phyloP scores from a whole-genome alignment of 2,888 invertebrate genomes.

The Meganola albula region DNA sequence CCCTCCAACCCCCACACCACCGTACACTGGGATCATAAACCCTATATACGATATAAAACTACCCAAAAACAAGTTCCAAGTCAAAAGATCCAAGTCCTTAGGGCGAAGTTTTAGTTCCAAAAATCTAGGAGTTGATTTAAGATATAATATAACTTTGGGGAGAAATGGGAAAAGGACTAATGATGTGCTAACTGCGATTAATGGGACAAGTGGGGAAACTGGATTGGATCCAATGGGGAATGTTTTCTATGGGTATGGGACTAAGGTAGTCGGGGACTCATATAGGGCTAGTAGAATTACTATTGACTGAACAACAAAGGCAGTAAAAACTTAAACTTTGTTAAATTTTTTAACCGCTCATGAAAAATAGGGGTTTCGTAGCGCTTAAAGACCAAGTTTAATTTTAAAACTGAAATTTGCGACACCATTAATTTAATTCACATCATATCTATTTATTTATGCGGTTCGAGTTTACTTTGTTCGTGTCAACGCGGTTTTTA shows the following conservation, averaged over 20 bases:
- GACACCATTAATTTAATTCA: too few relatives aligned
- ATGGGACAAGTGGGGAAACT: constrained; percentile 51
- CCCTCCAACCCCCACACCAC: constrained; percentile 20
- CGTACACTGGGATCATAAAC: constrained; percentile 63
- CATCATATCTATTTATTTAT: too few relatives aligned
- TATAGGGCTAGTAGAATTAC: constrained; percentile 56
- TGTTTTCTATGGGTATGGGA: constrained; percentile 52
- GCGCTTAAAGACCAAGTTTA: too few relatives aligned
- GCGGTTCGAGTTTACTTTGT: too few relatives aligned
- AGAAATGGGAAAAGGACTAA: constrained; percentile 52
- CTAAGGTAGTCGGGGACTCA: constrained; percentile 59
- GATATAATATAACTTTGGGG: constrained; percentile 60
- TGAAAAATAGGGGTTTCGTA: too few relatives aligned
- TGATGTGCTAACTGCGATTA: constrained; percentile 62
- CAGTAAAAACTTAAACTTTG: too few relatives aligned
- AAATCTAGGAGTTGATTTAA: constrained; percentile 47
- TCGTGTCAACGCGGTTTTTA: too few relatives aligned
- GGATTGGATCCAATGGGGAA: constrained; percentile 52
- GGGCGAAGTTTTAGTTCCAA: constrained; percentile 55
- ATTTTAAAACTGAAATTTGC: too few relatives aligned
- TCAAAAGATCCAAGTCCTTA: constrained; percentile 62
- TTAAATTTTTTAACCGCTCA: too few relatives aligned
- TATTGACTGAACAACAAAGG: constrained; percentile 59
- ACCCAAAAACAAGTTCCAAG: constrained; percentile 56
- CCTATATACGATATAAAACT: constrained; percentile 64